Evolutionary conservation across 2,113 vertebrate genomes (phyloP), one percentile per base, ranked within the genome.

Genomic region (Rissa tridactyla): DNA sequence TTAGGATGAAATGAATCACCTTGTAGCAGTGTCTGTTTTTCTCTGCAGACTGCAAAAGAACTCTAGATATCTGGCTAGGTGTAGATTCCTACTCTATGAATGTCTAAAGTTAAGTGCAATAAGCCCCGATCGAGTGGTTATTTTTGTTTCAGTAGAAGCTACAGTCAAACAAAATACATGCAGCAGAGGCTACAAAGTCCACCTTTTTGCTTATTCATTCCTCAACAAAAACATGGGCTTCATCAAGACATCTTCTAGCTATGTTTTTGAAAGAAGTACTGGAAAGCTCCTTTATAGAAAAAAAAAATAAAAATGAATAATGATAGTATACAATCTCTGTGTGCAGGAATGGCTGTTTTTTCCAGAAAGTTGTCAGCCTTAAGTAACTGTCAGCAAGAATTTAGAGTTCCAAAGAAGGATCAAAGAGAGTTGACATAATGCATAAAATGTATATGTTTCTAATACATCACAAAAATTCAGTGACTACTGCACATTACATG

Each of bases 371-470:
- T 97, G 49, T 96, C 82, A 95, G 49, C 30, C 34, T 94, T 80
- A 85, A 97, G 76, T 82, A 95, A 97, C 86, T 77, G 29, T 96
- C 95, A 93, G 46, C 58, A 95, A 88, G 51, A 66, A 34, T 47
- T 95, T 93, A 73, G 14, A 66, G 38, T 88, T 97, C 94, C 86
- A 88, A 93, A 77, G 60, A 51, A 82, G 83, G 92, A 97, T 97
- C 94, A 98, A 96, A 98, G 60, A 52, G 26, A 71, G 12, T 11
- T 95, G 88, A 82, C 54, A 87, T 97, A 97, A 96, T 92, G 60
- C 55, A 94, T 94, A 95, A 98, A 96, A 79, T 54, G 36, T 94
- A 18, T 92, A 84, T 94, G 62, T 97, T 98, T 97, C 82, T 92
- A 96, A 97, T 94, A 87, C 17, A 95, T 83, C 68, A 86, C 77